Conservation (phyloP, 2,113 vertebrate genomes). For the Casuarius casuarius region DNA sequence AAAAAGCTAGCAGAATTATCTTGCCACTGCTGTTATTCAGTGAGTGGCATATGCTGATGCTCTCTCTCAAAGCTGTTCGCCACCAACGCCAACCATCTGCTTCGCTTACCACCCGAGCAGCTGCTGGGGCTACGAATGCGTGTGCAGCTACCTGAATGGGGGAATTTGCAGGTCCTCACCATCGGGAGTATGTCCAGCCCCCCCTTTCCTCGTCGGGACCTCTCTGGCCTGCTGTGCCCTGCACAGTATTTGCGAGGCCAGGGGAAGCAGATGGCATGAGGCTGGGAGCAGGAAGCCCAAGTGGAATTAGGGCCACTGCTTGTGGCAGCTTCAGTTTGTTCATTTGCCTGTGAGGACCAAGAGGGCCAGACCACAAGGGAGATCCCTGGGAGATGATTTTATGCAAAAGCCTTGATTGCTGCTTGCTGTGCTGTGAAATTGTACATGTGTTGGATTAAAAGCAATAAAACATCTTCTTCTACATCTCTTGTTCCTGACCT, state of each 20-base stretch:
- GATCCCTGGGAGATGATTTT: neutral
- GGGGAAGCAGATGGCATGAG: neutral
- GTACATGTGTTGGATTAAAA: neutral
- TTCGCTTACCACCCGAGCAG: neutral
- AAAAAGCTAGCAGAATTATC: neutral
- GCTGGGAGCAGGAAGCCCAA: neutral
- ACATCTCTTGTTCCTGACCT: neutral
- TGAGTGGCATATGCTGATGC: neutral
- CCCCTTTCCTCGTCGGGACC: neutral
- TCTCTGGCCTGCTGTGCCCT: neutral
- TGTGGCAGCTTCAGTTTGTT: neutral
- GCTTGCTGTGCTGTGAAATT: neutral
- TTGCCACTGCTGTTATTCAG: neutral
- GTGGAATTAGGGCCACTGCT: accelerated
- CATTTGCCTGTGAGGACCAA: neutral
- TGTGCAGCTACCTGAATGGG: neutral
- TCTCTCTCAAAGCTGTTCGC: neutral
- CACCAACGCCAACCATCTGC: neutral
- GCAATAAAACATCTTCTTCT: neutral
- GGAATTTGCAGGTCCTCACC: neutral
- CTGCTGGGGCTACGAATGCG: neutral
- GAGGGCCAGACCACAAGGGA: neutral
- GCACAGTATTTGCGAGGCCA: neutral
- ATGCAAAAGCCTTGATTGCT: neutral
- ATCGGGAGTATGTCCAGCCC: neutral